Evolutionary conservation across 2,888 invertebrate species (phyloP).

Genomic region (Plagodis dolabraria): DNA sequence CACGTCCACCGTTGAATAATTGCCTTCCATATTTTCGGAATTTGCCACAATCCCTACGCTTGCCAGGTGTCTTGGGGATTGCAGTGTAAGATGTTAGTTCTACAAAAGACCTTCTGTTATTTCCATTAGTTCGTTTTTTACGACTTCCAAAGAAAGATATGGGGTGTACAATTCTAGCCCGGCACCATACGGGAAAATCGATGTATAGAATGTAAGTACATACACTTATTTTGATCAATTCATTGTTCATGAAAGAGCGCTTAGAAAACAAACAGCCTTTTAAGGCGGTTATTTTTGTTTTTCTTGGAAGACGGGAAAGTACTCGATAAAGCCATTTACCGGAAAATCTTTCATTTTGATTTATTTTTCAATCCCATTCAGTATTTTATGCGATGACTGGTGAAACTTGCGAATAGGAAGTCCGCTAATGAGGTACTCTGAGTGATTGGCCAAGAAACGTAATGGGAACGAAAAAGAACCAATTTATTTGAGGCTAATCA

Average conservation of each 20-base stretch:
- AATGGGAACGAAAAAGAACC: constrained; percentile 27
- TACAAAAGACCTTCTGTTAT: too few species aligned
- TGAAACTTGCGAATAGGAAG: constrained; percentile 16
- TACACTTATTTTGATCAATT: not conserved
- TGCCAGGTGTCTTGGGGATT: too few species aligned
- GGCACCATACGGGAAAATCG: too few species aligned
- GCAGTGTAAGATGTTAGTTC: too few species aligned
- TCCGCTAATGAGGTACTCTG: constrained; percentile 28
- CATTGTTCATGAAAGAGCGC: constrained; percentile 23
- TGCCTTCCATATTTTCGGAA: too few species aligned
- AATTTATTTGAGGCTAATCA: constrained; percentile 24
- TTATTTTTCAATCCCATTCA: constrained; percentile 23
- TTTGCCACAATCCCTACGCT: too few species aligned
- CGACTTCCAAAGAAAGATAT: too few species aligned
- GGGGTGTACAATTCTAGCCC: too few species aligned
- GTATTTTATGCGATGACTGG: constrained; percentile 18
- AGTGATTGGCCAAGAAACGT: constrained; percentile 28
- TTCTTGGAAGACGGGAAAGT: constrained; percentile 12
- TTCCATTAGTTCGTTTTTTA: too few species aligned
- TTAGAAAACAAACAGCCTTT: constrained; percentile 27
- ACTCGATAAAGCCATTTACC: constrained; percentile 21
- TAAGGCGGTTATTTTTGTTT: constrained; percentile 12
- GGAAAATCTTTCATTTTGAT: constrained; percentile 24
- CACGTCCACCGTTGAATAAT: too few species aligned
- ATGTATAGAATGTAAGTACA: too few species aligned